Percentiles rank a stretch among this genome's conserved stretches.
phyloP scores from a whole-genome alignment of 37 sponge, comb jelly and placozoan genomes.

The Bolinopsis microptera region DNA sequence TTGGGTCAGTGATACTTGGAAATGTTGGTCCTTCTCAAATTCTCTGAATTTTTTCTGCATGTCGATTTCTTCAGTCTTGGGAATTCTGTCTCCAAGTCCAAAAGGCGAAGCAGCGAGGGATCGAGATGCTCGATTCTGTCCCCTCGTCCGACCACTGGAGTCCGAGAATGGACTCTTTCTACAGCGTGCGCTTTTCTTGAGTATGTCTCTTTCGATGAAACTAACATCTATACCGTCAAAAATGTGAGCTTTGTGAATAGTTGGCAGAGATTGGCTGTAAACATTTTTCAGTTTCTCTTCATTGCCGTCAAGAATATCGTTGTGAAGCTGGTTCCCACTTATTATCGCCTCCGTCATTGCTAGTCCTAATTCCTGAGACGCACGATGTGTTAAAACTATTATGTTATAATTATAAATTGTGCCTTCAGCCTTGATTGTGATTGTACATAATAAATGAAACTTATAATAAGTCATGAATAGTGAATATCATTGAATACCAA shows the following conservation, averaged over 20 bases:
- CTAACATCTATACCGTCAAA: not conserved
- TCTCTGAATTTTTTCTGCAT: conserved; percentile 10
- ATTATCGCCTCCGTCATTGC: conserved; percentile 38
- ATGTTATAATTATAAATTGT: too few species aligned
- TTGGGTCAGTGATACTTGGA: not conserved
- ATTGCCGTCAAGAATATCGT: conserved; percentile 17
- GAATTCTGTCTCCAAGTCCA: not conserved
- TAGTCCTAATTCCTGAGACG: not conserved
- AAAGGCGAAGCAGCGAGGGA: not conserved
- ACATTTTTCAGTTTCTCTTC: not conserved
- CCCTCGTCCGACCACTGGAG: not conserved
- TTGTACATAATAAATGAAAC: too few species aligned
- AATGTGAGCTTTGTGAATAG: not conserved
- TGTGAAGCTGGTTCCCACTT: not conserved
- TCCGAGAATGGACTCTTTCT: not conserved
- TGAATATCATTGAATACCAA: too few species aligned
- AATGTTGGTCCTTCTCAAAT: conserved; percentile 34
- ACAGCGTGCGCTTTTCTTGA: not conserved
- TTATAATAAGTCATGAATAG: too few species aligned
- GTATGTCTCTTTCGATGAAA: conserved; percentile 1
- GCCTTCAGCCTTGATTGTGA: too few species aligned
- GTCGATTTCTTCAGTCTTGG: not conserved
- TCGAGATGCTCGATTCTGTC: not conserved
- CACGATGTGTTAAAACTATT: too few species aligned
- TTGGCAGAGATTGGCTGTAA: not conserved